phyloP scores from a whole-genome alignment of 1,140 invertebrate genomes.

The Drosophila nebulosa region DNA sequence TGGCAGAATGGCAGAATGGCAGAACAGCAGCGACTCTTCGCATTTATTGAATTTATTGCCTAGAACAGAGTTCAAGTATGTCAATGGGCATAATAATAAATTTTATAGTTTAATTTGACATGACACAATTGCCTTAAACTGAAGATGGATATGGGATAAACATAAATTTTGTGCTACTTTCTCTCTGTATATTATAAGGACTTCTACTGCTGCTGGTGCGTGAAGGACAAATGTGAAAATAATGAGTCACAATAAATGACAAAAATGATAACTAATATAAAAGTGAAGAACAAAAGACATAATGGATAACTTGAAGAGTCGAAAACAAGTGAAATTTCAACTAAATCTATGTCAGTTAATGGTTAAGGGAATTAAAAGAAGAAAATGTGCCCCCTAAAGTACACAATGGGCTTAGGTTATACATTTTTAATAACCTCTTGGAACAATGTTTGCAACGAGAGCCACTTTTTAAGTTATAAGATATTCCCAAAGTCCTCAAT shows the following conservation, averaged over 20 bases:
- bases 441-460: too few species aligned
- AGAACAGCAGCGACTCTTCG: not conserved
- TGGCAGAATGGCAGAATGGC: slow-evolving; percentile 55
- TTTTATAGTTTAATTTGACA: slow-evolving; percentile 68
- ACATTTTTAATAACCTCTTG: too few species aligned
- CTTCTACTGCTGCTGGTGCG: not conserved
- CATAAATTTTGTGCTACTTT: slow-evolving; percentile 23
- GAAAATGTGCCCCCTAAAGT: too few species aligned
- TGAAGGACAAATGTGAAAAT: not conserved
- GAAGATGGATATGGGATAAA: not conserved
- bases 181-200: not conserved
- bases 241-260: not conserved
- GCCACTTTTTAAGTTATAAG: too few species aligned
- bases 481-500: too few species aligned
- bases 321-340: not conserved
- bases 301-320: not conserved
- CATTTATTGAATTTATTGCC: slow-evolving; percentile 65
- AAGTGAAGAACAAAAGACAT: not conserved
- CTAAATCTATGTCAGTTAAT: too few species aligned
- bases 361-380: too few species aligned
- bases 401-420: too few species aligned
- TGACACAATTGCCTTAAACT: slow-evolving; percentile 32
- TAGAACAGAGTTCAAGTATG: slow-evolving; percentile 68
- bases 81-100: slow-evolving; percentile 72
- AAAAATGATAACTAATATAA: not conserved